Evolutionary conservation across 2,113 vertebrate genomes (phyloP).

Genomic region (Dinomys branickii): DNA sequence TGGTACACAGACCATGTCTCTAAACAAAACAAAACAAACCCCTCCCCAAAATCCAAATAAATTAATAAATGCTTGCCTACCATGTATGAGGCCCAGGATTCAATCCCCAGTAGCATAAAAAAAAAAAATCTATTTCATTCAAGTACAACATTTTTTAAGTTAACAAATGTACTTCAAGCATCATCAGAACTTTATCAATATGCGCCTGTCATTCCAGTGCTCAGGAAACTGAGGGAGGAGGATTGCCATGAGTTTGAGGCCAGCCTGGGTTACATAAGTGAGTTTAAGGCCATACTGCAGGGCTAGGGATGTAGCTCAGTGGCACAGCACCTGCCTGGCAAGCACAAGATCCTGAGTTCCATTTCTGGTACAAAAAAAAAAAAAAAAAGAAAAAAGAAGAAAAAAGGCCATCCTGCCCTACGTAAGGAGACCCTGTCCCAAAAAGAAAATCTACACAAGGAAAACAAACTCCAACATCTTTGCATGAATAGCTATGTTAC

Average conservation of each 20-base stretch:
- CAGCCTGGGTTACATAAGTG: neutral
- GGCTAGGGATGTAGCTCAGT: no score
- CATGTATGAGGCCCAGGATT: neutral
- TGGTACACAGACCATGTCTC: neutral
- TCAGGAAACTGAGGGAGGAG: neutral
- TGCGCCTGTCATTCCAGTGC: neutral
- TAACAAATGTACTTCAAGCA: conserved; percentile 45
- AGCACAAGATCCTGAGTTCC: no score
- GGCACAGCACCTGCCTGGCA: no score
- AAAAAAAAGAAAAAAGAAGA: no score
- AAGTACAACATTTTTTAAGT: conserved; percentile 29
- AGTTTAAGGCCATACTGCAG: neutral
- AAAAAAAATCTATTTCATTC: conserved; percentile 21
- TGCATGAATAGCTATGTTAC: conserved; percentile 11
- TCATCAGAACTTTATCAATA: conserved; percentile 4
- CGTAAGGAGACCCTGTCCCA: neutral
- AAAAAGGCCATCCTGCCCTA: no score
- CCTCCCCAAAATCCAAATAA: neutral
- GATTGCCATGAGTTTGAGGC: neutral
- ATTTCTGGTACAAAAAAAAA: no score
- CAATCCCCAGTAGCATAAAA: neutral
- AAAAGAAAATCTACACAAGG: neutral
- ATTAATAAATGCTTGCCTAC: neutral
- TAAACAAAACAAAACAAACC: neutral
- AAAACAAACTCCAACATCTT: conserved; percentile 34